These are phyloP conservation scores for Hycleus cichorii DNA, from an alignment of 1,140 invertebrate genomes.

Conservation along the genomic window DNA sequence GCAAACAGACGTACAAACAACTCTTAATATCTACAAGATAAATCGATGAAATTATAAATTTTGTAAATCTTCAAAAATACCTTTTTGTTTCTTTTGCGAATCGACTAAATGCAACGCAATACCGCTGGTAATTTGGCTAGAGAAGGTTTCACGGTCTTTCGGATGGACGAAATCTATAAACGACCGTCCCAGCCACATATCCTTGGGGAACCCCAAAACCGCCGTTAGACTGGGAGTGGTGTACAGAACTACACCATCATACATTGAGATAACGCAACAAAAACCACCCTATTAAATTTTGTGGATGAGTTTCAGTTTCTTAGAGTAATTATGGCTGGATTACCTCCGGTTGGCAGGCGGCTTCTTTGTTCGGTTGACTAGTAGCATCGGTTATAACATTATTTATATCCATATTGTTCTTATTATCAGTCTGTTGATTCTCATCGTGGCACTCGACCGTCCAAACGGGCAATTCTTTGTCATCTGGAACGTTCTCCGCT, in stretches of 20 bases:
- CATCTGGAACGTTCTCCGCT: constrained; percentile 28
- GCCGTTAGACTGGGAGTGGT: constrained; percentile 62
- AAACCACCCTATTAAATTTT: constrained; percentile 55
- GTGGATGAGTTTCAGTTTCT: background rate
- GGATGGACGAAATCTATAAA: constrained; percentile 82
- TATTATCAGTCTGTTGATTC: constrained; percentile 21
- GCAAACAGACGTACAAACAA: constrained; percentile 45
- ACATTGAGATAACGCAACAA: constrained; percentile 72
- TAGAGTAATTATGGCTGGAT: background rate
- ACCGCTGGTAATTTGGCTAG: constrained; percentile 48
- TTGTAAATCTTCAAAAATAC: constrained; percentile 8
- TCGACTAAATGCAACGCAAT: constrained; percentile 45
- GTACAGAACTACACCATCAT: constrained; percentile 71
- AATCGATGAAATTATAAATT: background rate
- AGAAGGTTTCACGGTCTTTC: constrained; percentile 55
- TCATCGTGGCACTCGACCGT: background rate
- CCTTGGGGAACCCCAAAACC: constrained; percentile 70
- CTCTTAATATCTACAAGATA: constrained; percentile 35
- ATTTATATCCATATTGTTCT: constrained; percentile 24
- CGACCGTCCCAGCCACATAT: constrained; percentile 77
- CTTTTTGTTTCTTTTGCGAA: constrained; percentile 36
- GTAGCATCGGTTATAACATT: constrained; percentile 27
- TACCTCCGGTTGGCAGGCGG: constrained; percentile 17
- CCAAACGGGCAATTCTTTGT: constrained; percentile 27
- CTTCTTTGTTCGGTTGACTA: constrained; percentile 11